Base-by-base conservation (phyloP, 2,797 vertebrate species). In the Peromyscus melanophrys region DNA sequence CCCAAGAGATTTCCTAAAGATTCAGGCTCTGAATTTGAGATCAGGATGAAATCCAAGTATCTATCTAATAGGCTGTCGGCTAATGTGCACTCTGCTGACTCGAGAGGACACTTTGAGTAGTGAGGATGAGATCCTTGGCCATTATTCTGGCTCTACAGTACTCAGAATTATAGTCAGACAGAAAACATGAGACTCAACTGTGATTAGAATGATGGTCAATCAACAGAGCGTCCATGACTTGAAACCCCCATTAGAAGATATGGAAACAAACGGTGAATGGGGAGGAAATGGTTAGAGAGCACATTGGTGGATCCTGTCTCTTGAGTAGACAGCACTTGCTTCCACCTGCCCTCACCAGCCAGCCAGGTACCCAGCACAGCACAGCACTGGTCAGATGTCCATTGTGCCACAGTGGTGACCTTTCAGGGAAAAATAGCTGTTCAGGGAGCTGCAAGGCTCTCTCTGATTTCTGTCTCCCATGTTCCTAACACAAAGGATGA, bases 341-440 rank as follows among this genome's bases (percentile, higher is more conserved):
- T 81, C 34, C 3, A 23, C 34, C 23, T 82, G 55, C 40, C 34
- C 63, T 73, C 3, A 17, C 3, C 52, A 34, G n/a, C 13, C 31
- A 40, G 80, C 34, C 65, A 86, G 84, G 25, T 40, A 57, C 61
- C 37, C 0, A 5, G 23, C 61, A 75, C 0, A 5, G 23, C 55
- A 78, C 90, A n/a, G n/a, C n/a, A n/a, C n/a, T 91, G 95, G 92
- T 61, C 67, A 4, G 12, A 9, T 89, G 40, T 52, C 94, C 85
- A 16, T 49, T 65, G 4, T 89, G 75, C 55, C 80, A 80, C 19
- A 55, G 71, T 88, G 63, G 21, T 94, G 83, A 89, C 94, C 96
- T 95, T 95, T 96, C 40, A 94, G 83, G 34, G 95, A 94, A 85
- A 93, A 63, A 49, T 82, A 61, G n/a, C 25, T 82, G 16, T 63